A percentile compares a stretch with the other conserved stretches of the same genome.
Conservation (phyloP, 2,797 vertebrate genomes). For the Paratrypauchen microcephalus region DNA sequence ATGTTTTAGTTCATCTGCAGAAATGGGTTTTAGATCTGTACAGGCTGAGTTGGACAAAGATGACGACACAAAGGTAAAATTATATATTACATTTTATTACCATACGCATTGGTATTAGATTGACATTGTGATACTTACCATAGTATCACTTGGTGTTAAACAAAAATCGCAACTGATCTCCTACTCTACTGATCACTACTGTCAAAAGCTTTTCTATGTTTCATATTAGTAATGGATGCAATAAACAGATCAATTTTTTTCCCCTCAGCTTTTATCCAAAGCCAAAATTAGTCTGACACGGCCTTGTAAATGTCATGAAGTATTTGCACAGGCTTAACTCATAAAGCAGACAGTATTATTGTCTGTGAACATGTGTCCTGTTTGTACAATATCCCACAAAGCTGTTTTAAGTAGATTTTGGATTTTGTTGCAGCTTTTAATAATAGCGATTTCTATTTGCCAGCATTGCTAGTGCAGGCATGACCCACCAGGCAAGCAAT, state of each 20-base stretch:
- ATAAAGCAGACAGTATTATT: conserved; percentile 43
- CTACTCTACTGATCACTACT: conserved; percentile 19
- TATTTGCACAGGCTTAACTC: conserved; percentile 43
- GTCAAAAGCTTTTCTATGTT: conserved; percentile 23
- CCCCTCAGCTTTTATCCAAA: conserved; percentile 26
- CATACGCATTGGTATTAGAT: no score
- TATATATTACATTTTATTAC: no score
- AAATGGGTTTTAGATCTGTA: no score
- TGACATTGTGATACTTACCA: no score
- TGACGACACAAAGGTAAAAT: no score
- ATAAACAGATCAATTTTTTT: conserved; percentile 40
- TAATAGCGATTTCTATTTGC: conserved; percentile 40
- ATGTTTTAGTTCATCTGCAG: no score
- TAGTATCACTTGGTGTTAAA: no score
- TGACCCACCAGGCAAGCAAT: conserved; percentile 12
- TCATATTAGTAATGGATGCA: conserved; percentile 42
- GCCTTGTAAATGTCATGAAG: conserved; percentile 26
- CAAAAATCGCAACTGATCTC: no score
- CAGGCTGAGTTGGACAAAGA: no score
- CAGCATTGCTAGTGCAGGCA: conserved; percentile 9
- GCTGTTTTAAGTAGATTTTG: conserved; percentile 42
- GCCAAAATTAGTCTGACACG: conserved; percentile 25
- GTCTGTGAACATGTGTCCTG: conserved; percentile 24
- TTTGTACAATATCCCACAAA: conserved; percentile 45
- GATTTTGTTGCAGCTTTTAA: conserved; percentile 47